phyloP scores from a whole-genome alignment of 30 jellyfish, hydroid and myxozoan species.

The Chrysaora quinquecirrha region DNA sequence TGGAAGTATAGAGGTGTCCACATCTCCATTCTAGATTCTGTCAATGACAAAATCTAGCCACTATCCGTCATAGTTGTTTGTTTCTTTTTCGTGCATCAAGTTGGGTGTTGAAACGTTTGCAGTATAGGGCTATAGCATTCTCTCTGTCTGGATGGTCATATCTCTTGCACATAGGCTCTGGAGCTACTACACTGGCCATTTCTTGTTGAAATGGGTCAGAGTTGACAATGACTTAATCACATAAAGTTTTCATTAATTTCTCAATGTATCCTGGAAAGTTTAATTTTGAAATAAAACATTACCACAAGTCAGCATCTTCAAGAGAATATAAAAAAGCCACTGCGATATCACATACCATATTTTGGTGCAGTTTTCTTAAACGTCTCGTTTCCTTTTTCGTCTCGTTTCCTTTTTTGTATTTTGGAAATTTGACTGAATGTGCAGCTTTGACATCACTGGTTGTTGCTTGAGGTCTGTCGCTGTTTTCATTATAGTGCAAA shows the following conservation, averaged over 20 bases:
- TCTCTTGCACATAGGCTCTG: no score
- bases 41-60: no score
- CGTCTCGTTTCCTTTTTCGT: not conserved
- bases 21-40: no score
- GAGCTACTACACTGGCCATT: no score
- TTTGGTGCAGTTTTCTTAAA: not conserved
- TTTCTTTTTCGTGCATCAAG: no score
- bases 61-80: no score
- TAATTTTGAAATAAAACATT: no score
- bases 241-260: not conserved
- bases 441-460: not conserved
- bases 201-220: not conserved
- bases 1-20: no score
- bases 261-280: not conserved
- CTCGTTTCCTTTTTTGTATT: not conserved
- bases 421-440: no score
- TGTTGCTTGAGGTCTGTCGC: not conserved
- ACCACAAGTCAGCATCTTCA: not conserved
- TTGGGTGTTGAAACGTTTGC: no score
- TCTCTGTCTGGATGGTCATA: no score
- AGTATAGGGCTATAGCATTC: no score
- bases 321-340: not conserved
- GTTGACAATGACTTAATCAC: not conserved
- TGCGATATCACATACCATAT: not conserved
- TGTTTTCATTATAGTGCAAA: not conserved